Evolutionary conservation across 2,888 invertebrate genomes (phyloP).

Genomic region (Strigamia transsilvanica): DNA sequence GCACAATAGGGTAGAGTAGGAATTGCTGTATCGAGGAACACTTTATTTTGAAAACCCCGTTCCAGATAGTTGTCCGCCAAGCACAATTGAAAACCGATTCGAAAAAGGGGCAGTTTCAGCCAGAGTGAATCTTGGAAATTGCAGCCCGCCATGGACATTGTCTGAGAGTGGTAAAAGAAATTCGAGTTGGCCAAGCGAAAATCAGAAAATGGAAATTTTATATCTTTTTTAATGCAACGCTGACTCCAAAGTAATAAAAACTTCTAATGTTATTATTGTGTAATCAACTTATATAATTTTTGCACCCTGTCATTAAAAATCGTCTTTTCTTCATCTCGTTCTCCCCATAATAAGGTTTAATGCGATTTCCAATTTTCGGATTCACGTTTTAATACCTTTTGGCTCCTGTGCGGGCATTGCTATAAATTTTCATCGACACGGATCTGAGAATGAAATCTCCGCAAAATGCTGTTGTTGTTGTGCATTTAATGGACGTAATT

Average conservation of each 20-base stretch:
- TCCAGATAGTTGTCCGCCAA: slow-evolving; percentile 30
- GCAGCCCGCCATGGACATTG: slow-evolving; percentile 16
- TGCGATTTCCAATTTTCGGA: slow-evolving; percentile 15
- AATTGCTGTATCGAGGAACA: slow-evolving; percentile 30
- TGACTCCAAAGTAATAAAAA: slow-evolving; percentile 13
- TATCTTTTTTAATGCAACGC: slow-evolving; percentile 30
- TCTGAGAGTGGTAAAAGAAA: slow-evolving; percentile 30
- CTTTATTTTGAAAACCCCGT: slow-evolving; percentile 30
- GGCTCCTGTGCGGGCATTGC: not conserved
- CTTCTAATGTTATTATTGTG: slow-evolving; percentile 12
- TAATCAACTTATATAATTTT: not conserved
- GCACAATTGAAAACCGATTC: slow-evolving; percentile 30
- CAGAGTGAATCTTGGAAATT: slow-evolving; percentile 30
- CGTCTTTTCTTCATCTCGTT: not conserved
- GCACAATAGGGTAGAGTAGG: slow-evolving; percentile 5
- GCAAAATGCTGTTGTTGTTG: slow-evolving; percentile 25
- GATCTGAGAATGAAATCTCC: not conserved
- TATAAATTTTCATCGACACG: slow-evolving; percentile 6
- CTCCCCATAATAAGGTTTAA: not conserved
- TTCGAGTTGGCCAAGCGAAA: slow-evolving; percentile 30
- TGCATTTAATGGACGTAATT: slow-evolving; percentile 6
- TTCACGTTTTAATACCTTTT: not conserved
- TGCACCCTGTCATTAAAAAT: not conserved
- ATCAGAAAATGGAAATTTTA: slow-evolving; percentile 30
- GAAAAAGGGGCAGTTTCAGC: slow-evolving; percentile 28